Percentiles rank a stretch among this genome's conserved stretches.
These are phyloP conservation scores for Rattus rattus DNA, from an alignment of 2,113 vertebrate species.

Conservation along the genomic window DNA sequence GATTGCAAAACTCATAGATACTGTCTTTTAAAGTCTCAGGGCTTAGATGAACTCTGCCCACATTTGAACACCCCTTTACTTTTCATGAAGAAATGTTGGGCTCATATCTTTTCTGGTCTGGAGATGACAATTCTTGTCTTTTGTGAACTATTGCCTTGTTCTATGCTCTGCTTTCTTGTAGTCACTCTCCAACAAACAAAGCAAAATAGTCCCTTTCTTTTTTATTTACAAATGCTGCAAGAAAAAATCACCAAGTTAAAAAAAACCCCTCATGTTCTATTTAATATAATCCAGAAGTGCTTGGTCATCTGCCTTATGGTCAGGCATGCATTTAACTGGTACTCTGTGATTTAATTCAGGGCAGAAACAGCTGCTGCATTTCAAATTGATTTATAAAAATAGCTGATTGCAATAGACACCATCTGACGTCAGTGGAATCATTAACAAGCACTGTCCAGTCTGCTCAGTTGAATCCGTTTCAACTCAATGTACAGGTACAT, in stretches of 20 bases:
- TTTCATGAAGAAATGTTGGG: not conserved
- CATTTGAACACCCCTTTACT: not conserved
- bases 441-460: conserved; percentile 67
- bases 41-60: not conserved
- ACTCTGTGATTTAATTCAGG: conserved; percentile 76
- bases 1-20: not conserved
- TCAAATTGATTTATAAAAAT: conserved; percentile 75
- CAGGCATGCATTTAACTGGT: conserved; percentile 31
- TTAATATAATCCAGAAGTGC: conserved; percentile 59
- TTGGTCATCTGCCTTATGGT: conserved; percentile 51
- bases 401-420: conserved; percentile 65
- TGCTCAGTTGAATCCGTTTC: not conserved
- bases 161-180: not conserved
- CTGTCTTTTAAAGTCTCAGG: not conserved
- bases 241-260: conserved; percentile 8
- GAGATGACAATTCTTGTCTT: not conserved
- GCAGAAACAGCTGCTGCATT: conserved; percentile 65
- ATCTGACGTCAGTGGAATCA: conserved; percentile 72
- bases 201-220: conserved; percentile 41
- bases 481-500: conserved; percentile 16
- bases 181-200: conserved; percentile 9
- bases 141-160: not conserved
- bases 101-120: not conserved
- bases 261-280: conserved; percentile 16
- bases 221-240: conserved; percentile 30